A percentile compares a stretch with the other conserved stretches of the same genome.
Evolutionary conservation across 1,140 invertebrate genomes (phyloP).

Genomic region (Drosophila oshimai): DNA sequence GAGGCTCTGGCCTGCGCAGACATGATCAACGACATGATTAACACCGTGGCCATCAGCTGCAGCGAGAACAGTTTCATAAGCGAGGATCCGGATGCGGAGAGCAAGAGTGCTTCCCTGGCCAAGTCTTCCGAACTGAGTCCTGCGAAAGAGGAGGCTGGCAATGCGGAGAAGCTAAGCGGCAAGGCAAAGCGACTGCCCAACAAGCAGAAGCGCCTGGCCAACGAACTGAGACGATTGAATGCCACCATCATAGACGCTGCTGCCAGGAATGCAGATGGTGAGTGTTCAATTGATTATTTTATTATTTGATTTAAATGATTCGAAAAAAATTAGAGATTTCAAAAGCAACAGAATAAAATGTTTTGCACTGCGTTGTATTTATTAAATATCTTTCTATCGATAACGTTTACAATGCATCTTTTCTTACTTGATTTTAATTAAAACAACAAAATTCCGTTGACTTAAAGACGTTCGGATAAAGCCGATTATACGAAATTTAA

Average conservation of each 20-base stretch:
- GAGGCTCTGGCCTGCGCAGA: slow-evolving; percentile 56
- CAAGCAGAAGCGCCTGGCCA: slow-evolving; percentile 63
- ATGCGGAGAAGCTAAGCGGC: slow-evolving; percentile 1
- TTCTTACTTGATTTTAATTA: too few relatives aligned
- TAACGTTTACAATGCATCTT: too few relatives aligned
- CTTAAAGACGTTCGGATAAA: too few relatives aligned
- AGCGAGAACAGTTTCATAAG: slow-evolving; percentile 76
- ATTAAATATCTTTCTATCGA: too few relatives aligned
- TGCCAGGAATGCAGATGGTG: slow-evolving; percentile 56
- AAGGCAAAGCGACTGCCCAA: slow-evolving; percentile 34
- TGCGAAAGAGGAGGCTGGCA: slow-evolving; percentile 27
- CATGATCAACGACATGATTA: slow-evolving; percentile 76
- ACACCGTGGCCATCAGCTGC: slow-evolving; percentile 79
- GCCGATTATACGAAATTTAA: too few relatives aligned
- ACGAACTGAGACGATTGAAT: slow-evolving; percentile 74
- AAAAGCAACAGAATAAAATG: too few relatives aligned
- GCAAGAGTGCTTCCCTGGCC: background rate
- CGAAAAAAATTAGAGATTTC: too few relatives aligned
- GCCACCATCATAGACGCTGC: slow-evolving; percentile 78
- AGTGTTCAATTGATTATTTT: slow-evolving; percentile 12
- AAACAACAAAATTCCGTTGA: too few relatives aligned
- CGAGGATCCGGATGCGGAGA: slow-evolving; percentile 47
- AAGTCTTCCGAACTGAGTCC: background rate
- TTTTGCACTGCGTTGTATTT: too few relatives aligned
- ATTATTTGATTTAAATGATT: background rate